Evolutionary conservation across 2,797 vertebrate genomes (phyloP).

Genomic region (Urophycis tenuis): DNA sequence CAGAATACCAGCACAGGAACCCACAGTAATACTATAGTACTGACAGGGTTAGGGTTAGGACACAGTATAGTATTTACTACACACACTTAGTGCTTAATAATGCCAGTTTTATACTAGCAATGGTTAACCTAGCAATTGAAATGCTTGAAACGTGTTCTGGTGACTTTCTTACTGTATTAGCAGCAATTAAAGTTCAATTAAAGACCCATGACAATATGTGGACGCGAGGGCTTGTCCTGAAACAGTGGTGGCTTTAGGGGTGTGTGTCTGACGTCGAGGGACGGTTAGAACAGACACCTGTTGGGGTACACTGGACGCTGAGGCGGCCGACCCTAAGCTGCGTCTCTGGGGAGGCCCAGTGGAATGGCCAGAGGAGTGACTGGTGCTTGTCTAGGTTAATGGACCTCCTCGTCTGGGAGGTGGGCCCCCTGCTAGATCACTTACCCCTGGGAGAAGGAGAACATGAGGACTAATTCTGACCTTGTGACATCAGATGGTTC

Average conservation of each 20-base stretch:
- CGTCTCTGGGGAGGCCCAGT: not conserved
- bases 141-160: too few relatives aligned
- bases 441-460: not conserved
- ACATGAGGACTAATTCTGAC: not conserved
- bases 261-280: not conserved
- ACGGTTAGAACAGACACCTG: not conserved
- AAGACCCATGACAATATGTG: too few relatives aligned
- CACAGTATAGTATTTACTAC: not conserved
- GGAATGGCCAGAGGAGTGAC: not conserved
- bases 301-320: too few relatives aligned
- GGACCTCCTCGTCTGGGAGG: not conserved
- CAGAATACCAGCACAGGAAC: not conserved
- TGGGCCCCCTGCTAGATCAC: not conserved
- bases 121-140: too few relatives aligned
- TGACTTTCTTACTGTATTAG: too few relatives aligned
- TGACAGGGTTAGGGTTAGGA: too few relatives aligned
- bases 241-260: not conserved
- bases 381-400: not conserved
- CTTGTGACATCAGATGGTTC: not conserved
- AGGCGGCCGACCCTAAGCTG: too few relatives aligned
- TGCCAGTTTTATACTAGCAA: too few relatives aligned
- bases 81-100: not conserved
- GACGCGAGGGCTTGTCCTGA: too few relatives aligned
- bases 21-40: not conserved
- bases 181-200: too few relatives aligned